Base-by-base conservation (phyloP, 2,797 vertebrate genomes). In the Hemitrygon akajei region DNA sequence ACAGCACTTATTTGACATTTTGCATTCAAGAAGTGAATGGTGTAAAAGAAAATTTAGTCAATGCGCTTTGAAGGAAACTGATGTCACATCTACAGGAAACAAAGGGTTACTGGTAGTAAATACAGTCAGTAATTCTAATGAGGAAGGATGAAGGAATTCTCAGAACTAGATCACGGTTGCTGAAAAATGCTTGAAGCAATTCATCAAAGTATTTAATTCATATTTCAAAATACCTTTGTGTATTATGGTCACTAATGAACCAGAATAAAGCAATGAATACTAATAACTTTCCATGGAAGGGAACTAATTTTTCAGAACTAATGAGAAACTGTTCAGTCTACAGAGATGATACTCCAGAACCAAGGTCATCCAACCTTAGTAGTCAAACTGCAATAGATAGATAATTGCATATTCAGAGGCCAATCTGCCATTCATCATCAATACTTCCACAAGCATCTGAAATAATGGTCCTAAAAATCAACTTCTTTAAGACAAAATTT, bases 161-260 rank as follows among this genome's bases (percentile, higher is more conserved):
- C 10, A 75, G 40, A 1, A 30, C 73, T 37, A 47, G 66, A 22
- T 73, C 37, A 69, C 40, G 3, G 12, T 71, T 92, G 37, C 69
- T 92, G 69, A 47, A 75, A 66, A 66, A 0, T 20, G 30, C 16
- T 63, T 60, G 84, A 69, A 66, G 27, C 60, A 34, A 91, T 60
- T 69, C 0, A 9, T 63, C 63, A 60, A 20, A 69, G 27, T 34
- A 69, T 60, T 91, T 37, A 91, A 69, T 69, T 37, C 6, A 37
- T n/a, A 91, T 69, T 89, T 89, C 60, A 89, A 63, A 69, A 89
- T 69, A 14, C 66, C 27, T 89, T 69, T 34, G 58, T 89, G 86
- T 71, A 89, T 89, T 37, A 89, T 89, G 86, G 89, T 92, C 63
- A 75, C 71, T 18, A 40, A 73, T 73, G 71, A 75, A 75, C 25